Evolutionary conservation across 2,888 invertebrate genomes (phyloP).

Genomic region (Lepidonotus clava): DNA sequence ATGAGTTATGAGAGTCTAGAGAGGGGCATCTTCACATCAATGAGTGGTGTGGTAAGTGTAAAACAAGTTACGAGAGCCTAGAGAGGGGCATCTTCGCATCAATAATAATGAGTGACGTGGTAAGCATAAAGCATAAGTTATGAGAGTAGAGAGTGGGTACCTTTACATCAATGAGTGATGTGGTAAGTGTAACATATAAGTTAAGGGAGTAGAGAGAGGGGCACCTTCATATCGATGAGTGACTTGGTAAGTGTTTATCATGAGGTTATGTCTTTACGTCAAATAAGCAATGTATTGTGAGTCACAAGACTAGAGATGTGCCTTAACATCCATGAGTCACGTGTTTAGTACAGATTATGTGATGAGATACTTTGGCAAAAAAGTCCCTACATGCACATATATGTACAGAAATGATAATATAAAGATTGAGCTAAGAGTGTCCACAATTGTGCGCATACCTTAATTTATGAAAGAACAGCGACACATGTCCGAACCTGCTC

Average conservation of each 20-base stretch:
- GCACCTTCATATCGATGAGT: slow-evolving; percentile 79
- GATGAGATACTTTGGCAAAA: slow-evolving; percentile 81
- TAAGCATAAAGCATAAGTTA: slow-evolving; percentile 82
- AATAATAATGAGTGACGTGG: slow-evolving; percentile 82
- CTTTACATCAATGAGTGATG: slow-evolving; percentile 81
- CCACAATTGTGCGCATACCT: no score
- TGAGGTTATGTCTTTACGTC: slow-evolving; percentile 81
- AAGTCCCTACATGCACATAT: no score
- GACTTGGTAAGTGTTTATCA: slow-evolving; percentile 79
- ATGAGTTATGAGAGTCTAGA: slow-evolving; percentile 82
- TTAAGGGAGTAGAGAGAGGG: slow-evolving; percentile 80
- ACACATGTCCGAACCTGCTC: no score
- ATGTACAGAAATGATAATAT: no score
- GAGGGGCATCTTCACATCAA: slow-evolving; percentile 78
- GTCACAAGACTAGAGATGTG: slow-evolving; percentile 80
- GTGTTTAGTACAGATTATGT: slow-evolving; percentile 80
- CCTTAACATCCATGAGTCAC: slow-evolving; percentile 80
- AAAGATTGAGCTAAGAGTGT: no score
- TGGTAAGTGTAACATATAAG: slow-evolving; percentile 79
- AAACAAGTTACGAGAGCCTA: slow-evolving; percentile 80
- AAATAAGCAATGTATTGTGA: slow-evolving; percentile 82
- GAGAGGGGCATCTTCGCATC: slow-evolving; percentile 79
- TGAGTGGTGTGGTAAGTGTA: slow-evolving; percentile 81
- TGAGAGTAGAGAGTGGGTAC: slow-evolving; percentile 80
- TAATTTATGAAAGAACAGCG: no score